phyloP scores from a whole-genome alignment of 2,888 invertebrate species.

The Melanchra persicariae region DNA sequence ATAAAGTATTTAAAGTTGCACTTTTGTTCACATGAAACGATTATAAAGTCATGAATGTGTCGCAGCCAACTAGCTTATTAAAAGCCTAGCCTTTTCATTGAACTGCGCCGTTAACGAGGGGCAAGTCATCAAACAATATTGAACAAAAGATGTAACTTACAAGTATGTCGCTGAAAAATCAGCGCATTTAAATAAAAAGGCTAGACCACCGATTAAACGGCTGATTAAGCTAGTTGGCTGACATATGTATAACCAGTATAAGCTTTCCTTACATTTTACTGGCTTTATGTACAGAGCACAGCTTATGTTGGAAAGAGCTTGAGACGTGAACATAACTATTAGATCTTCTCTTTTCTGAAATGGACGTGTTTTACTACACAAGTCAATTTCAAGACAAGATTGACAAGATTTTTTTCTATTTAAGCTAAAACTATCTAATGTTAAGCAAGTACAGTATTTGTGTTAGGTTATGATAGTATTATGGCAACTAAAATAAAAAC shows the following conservation, averaged over 20 bases:
- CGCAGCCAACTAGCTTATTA: no score
- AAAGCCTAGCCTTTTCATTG: no score
- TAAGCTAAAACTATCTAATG: neutral
- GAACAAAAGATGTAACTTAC: no score
- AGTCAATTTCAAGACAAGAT: no score
- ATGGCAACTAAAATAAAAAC: conserved; percentile 22
- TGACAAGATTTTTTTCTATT: neutral
- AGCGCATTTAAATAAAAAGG: no score
- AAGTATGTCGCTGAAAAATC: no score
- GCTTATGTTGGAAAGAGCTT: neutral
- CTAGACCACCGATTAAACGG: no score
- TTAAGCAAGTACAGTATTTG: neutral
- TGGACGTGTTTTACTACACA: no score
- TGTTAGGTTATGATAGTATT: neutral
- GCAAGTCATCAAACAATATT: no score
- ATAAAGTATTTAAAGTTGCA: neutral
- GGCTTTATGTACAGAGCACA: neutral
- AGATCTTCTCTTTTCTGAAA: neutral
- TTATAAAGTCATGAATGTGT: neutral
- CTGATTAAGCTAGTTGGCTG: no score
- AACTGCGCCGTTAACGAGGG: no score
- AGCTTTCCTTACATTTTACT: neutral
- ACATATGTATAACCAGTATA: neutral
- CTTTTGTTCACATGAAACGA: neutral
- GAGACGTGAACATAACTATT: no score